Conservation (phyloP, 2,888 invertebrate genomes). For the Drosophila austrosaltans region DNA sequence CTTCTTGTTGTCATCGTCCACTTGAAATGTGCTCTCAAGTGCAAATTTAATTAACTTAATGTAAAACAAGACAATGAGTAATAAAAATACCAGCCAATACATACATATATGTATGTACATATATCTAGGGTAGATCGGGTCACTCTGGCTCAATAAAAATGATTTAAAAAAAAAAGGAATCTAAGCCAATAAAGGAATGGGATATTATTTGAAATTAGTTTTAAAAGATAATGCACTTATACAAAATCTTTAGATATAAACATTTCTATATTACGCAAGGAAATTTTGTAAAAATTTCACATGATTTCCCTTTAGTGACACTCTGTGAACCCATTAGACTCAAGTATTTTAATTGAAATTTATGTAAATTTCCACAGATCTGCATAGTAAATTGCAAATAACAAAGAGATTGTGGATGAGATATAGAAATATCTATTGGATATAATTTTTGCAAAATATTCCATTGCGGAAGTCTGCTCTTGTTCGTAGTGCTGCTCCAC, state of each 20-base stretch:
- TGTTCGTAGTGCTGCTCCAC: not conserved
- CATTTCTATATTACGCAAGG: no score
- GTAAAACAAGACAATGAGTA: constrained; percentile 28
- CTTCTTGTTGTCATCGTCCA: constrained; percentile 4
- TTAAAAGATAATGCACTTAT: not conserved
- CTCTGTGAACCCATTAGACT: no score
- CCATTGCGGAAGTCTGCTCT: no score
- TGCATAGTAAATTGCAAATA: not conserved
- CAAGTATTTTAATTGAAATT: constrained; percentile 28
- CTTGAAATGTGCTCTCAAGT: constrained; percentile 15
- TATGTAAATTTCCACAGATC: constrained; percentile 31
- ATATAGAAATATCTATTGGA: not conserved
- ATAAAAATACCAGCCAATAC: constrained; percentile 35
- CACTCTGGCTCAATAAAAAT: not conserved
- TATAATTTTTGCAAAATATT: not conserved
- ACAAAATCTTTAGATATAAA: not conserved
- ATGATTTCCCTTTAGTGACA: no score
- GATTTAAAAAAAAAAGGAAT: not conserved
- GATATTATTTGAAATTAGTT: not conserved
- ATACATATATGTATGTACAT: not conserved
- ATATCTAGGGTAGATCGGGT: constrained; percentile 4
- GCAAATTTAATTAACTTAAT: constrained; percentile 53
- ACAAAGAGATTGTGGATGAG: not conserved
- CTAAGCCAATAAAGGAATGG: no score
- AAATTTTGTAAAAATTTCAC: no score